These are phyloP conservation scores for Lomographa bimaculata DNA, from an alignment of 2,888 invertebrate species.

Conservation along the genomic window DNA sequence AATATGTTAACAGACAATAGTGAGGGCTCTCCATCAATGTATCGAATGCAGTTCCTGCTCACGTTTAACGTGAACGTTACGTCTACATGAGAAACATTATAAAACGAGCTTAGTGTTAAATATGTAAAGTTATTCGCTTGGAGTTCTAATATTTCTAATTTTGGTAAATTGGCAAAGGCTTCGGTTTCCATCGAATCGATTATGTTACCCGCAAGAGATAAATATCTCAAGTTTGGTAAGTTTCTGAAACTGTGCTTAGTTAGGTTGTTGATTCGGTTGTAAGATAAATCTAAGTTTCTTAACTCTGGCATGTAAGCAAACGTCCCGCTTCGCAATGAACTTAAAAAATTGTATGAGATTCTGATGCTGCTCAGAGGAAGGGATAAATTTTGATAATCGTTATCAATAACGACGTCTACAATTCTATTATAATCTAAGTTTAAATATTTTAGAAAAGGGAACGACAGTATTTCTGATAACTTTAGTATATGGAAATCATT, in stretches of 20 bases:
- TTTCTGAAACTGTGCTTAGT: slow-evolving; percentile 89
- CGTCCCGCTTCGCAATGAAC: slow-evolving; percentile 86
- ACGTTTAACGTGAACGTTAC: slow-evolving; percentile 89
- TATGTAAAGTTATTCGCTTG: slow-evolving; percentile 90
- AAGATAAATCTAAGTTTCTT: slow-evolving; percentile 90
- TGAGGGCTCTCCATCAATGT: slow-evolving; percentile 71
- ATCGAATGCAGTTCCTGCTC: slow-evolving; percentile 86
- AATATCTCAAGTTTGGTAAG: slow-evolving; percentile 90
- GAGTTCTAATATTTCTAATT: slow-evolving; percentile 90
- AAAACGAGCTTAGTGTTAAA: slow-evolving; percentile 87
- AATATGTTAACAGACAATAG: slow-evolving; percentile 85
- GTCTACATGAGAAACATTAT: slow-evolving; percentile 86
- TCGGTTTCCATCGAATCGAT: slow-evolving; percentile 88
- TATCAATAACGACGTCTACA: slow-evolving; percentile 86
- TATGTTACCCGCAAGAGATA: slow-evolving; percentile 93
- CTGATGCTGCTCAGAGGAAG: slow-evolving; percentile 90
- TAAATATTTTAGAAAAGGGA: slow-evolving; percentile 89
- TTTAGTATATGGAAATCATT: slow-evolving; percentile 91
- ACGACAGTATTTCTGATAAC: slow-evolving; percentile 87
- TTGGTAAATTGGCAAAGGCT: slow-evolving; percentile 90
- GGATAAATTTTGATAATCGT: slow-evolving; percentile 88
- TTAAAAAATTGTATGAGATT: slow-evolving; percentile 91
- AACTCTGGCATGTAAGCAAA: slow-evolving; percentile 89
- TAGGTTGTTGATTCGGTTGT: slow-evolving; percentile 89
- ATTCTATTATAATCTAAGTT: slow-evolving; percentile 94